A percentile compares a stretch with the other conserved stretches of the same genome.
phyloP scores from a whole-genome alignment of 2,113 vertebrate genomes.

The Serilophus lunatus region DNA sequence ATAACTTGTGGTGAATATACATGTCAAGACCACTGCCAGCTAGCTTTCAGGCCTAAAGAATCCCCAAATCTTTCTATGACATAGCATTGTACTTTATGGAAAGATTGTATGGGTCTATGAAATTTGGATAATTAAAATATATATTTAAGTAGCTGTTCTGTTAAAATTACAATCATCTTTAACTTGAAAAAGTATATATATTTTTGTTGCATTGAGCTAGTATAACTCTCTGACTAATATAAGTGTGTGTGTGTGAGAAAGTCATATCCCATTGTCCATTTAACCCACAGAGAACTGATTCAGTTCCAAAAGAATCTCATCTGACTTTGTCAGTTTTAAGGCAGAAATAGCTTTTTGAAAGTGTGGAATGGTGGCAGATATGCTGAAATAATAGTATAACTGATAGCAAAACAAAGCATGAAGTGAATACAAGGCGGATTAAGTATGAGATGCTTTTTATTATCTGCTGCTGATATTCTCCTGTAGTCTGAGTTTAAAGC shows the following conservation, averaged over 20 bases:
- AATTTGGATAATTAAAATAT: background rate
- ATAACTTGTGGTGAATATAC: background rate
- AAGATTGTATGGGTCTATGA: background rate
- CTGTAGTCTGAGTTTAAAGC: background rate
- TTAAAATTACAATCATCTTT: background rate
- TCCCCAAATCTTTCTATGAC: background rate
- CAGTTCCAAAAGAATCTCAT: background rate
- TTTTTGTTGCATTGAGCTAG: background rate
- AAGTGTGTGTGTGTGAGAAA: fast-evolving
- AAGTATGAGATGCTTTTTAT: background rate
- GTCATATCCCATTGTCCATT: background rate
- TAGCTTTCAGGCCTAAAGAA: background rate
- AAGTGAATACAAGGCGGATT: background rate
- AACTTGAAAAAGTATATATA: background rate
- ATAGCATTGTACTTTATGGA: background rate
- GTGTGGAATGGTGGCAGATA: background rate
- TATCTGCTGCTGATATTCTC: background rate
- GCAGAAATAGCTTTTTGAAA: background rate
- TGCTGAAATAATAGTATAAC: background rate
- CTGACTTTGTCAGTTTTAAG: background rate
- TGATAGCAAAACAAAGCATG: background rate
- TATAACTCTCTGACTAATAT: background rate
- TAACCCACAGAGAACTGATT: background rate
- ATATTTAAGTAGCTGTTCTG: background rate
- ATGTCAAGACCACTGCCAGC: background rate